Base-by-base conservation (phyloP, 2,888 invertebrate species). In the Drosophila engyochracea region DNA sequence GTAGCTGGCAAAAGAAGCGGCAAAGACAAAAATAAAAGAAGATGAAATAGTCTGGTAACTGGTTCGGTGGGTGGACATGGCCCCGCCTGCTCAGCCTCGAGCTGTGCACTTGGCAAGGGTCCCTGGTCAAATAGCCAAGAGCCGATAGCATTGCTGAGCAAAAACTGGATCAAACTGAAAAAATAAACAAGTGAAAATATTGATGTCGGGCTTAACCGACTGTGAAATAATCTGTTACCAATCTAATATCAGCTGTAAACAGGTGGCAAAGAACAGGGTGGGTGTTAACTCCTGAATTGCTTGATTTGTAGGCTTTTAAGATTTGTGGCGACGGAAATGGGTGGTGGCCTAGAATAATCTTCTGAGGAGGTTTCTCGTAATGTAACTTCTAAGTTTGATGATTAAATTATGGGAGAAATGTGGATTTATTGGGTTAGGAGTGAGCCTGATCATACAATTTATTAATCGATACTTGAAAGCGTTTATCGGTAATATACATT, bases 41-140 rank as follows among this genome's bases (percentile, higher is more conserved):
- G 25, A 67, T 52, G 69, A 68, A 68, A 77, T 71, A 47, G 55
- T 64, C 51, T 66, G 44, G 59, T 77, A 73, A 79, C 82, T 79
- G 82, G 79, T 71, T 82, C 55, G 66, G 79, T 79, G 80, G 80
- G 80, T 74, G 80, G 80, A 70, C 67, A 64, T 51, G 25, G 65
- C 64, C 5, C 57, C 69, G 65, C 64, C 31, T 60, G 66, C 41
- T 53, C 3, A 44, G 73, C 78, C 64, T 51, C 22, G 31, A 49
- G 71, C 67, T 62, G 54, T 22, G 58, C 64, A 51, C 61, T 31
- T 58, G 51, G 49, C 47, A 47, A 58, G 31, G 47, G 30, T 51
- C 53, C 58, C 51, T 57, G 76, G 77, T 76, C 76, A 76, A 77
- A 65, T 73, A 66, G 79, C 61, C 52, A 76, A 68, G 59, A 37